Conservation (phyloP, 2,113 vertebrate genomes). For the Colossoma macropomum region DNA sequence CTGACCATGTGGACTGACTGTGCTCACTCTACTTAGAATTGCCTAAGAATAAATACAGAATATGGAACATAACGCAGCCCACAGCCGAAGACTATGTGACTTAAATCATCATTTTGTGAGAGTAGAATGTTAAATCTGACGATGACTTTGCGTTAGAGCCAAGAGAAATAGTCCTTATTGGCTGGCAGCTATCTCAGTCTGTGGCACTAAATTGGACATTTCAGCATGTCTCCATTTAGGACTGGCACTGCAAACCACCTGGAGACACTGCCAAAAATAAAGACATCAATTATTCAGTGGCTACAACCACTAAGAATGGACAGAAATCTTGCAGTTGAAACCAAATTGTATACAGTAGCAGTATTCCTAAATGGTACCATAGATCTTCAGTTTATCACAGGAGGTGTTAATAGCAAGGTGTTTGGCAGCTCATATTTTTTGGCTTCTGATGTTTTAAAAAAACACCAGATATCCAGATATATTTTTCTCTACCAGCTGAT, state of each 20-base stretch:
- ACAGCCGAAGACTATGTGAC: background rate
- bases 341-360: slow-evolving; percentile 53
- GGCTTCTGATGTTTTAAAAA: slow-evolving; percentile 53
- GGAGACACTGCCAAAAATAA: slow-evolving; percentile 75
- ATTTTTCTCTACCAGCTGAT: slow-evolving; percentile 63
- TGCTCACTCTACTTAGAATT: slow-evolving; percentile 78
- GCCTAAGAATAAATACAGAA: slow-evolving; percentile 44
- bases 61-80: slow-evolving; percentile 27
- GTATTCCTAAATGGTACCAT: slow-evolving; percentile 38
- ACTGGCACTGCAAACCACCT: slow-evolving; percentile 52
- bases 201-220: slow-evolving; percentile 53
- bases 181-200: slow-evolving; percentile 67
- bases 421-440: slow-evolving; percentile 54
- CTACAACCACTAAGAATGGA: slow-evolving; percentile 43
- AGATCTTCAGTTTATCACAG: slow-evolving; percentile 19
- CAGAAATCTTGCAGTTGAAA: slow-evolving; percentile 42
- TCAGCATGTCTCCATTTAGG: slow-evolving; percentile 50
- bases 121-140: slow-evolving; percentile 38
- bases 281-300: slow-evolving; percentile 55
- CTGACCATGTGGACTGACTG: slow-evolving; percentile 88
- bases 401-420: slow-evolving; percentile 50
- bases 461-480: slow-evolving; percentile 34
- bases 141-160: slow-evolving; percentile 58
- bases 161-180: slow-evolving; percentile 67
- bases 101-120: slow-evolving; percentile 32